These are phyloP conservation scores for Hippoglossus stenolepis DNA, from an alignment of 2,113 vertebrate genomes.

Conservation along the genomic window DNA sequence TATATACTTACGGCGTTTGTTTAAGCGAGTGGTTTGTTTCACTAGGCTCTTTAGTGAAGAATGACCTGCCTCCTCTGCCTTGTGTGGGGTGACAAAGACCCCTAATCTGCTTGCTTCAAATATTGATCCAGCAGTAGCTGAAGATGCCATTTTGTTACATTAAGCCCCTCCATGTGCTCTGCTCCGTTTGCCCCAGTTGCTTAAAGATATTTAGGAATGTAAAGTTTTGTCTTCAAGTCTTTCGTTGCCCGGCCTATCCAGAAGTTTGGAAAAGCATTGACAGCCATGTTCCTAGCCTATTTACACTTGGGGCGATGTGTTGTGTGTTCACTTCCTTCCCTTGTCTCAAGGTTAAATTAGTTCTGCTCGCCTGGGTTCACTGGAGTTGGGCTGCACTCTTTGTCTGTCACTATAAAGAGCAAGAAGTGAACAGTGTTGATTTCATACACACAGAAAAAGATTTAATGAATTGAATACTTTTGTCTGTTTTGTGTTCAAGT, in stretches of 20 bases:
- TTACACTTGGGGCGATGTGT: conserved; percentile 41
- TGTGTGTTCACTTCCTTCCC: conserved; percentile 50
- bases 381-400: conserved; percentile 28
- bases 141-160: conserved; percentile 81
- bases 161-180: conserved; percentile 56
- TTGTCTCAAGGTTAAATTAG: conserved; percentile 65
- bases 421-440: conserved; percentile 3
- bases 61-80: conserved; percentile 58
- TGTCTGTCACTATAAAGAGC: background rate
- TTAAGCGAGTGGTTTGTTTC: conserved; percentile 24
- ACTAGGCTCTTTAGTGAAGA: conserved; percentile 54
- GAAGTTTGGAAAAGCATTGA: conserved; percentile 53
- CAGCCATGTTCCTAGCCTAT: conserved; percentile 35
- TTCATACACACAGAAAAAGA: conserved; percentile 3
- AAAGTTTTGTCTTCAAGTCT: conserved; percentile 23
- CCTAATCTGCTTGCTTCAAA: conserved; percentile 70
- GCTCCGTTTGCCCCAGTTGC: conserved; percentile 31
- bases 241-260: conserved; percentile 23
- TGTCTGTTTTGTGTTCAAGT: conserved; percentile 8
- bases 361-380: conserved; percentile 50
- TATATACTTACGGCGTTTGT: background rate
- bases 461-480: conserved; percentile 6
- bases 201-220: conserved; percentile 5
- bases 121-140: conserved; percentile 77
- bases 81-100: conserved; percentile 76